Evolutionary conservation across 2,113 vertebrate genomes (phyloP), one percentile per base, ranked within the genome.

Genomic region (Tragelaphus scriptus): DNA sequence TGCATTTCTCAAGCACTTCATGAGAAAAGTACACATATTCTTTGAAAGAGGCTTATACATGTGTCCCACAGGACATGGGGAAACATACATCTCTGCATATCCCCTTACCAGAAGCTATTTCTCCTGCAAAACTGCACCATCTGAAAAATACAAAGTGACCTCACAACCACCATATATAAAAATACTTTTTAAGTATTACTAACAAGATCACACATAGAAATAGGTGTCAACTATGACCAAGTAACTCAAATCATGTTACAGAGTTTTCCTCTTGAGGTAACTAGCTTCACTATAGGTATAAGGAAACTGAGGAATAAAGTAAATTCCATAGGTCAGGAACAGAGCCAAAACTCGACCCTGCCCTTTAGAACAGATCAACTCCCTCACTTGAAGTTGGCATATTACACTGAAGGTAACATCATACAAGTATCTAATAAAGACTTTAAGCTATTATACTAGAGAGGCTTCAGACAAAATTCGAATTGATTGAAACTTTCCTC

Each of bases 401-500:
- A 93, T 97, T 94, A 97, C 96, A 88, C 95, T 79, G 91, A 97
- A 93, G 91, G 94, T 85, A 95, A 95, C 96, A 97, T 98, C 97
- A 95, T 96, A 96, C 2, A 12, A 85, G 91, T 93, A 79, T 93
- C 94, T 94, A 91, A 96, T 97, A 98, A 98, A 98, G 96, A 97
- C 96, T 98, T 98, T 80, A 96, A 97, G 95, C 96, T 98, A 85
- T 97, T 97, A 96, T 53, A 96, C 94, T 44, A 91, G 95, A 98
- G 96, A 95, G 96, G 85, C 84, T 97, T 97, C 97, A 97, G 96
- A 98, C 95, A 97, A 97, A 98, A 97, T 96, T 96, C 91, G 59
- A 97, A 98, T 97, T 98, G 98, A 98, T 97, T 97, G 98, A 97
- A 98, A 91, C 79, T 95, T 97, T 96, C 75, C 89, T 97, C 91